These are phyloP conservation scores for Melinaea menophilus DNA, from an alignment of 2,888 invertebrate species.

Conservation along the genomic window DNA sequence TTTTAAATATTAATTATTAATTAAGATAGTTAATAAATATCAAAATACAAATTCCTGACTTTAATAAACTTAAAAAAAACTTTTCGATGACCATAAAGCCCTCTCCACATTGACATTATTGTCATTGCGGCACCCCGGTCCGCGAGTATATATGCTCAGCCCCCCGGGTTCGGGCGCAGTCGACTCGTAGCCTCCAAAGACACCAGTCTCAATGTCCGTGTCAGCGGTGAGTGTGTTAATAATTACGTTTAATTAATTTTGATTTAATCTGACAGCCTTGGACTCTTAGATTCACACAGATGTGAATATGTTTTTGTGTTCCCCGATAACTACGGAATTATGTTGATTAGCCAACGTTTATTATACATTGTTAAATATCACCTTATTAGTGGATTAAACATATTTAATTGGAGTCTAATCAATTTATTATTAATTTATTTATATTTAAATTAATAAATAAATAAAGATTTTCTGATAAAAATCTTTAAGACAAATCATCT, in stretches of 20 bases:
- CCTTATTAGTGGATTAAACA: not conserved
- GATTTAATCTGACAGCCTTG: not conserved
- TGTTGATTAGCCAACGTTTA: conserved; percentile 4
- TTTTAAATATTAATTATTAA: too few species aligned
- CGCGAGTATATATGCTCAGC: conserved; percentile 63
- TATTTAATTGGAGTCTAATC: too few species aligned
- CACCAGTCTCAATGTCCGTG: conserved; percentile 56
- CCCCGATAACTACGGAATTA: not conserved
- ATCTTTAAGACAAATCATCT: too few species aligned
- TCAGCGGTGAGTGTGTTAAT: conserved; percentile 36
- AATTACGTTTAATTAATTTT: not conserved
- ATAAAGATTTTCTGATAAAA: too few species aligned
- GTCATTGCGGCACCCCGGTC: too few species aligned
- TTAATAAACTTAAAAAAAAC: too few species aligned
- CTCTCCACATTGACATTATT: too few species aligned
- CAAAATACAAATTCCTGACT: too few species aligned
- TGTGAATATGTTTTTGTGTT: not conserved
- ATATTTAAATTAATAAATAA: too few species aligned
- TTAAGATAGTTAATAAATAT: too few species aligned
- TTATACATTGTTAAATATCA: not conserved
- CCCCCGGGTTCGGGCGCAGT: conserved; percentile 65
- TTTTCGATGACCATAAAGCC: too few species aligned
- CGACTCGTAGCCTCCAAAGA: conserved; percentile 45
- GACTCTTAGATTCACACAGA: conserved; percentile 1
- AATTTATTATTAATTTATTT: too few species aligned